Conservation (phyloP, 2,797 vertebrate genomes). For the Crax fasciolata region DNA sequence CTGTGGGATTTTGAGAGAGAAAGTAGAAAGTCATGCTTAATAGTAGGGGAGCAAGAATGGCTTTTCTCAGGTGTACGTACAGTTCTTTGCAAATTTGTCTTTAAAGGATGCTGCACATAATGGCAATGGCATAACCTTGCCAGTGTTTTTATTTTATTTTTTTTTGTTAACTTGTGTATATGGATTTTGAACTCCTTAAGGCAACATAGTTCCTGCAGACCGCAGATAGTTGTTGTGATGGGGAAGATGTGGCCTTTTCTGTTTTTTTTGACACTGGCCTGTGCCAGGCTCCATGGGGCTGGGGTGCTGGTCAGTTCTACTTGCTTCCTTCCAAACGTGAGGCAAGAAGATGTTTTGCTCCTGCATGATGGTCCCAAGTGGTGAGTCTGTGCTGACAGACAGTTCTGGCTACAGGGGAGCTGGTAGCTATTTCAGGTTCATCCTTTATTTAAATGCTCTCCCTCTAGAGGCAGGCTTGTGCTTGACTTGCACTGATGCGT, state of each 20-base stretch:
- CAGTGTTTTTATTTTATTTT: background rate
- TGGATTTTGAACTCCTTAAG: background rate
- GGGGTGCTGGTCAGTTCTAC: background rate
- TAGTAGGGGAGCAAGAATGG: background rate
- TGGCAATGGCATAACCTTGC: background rate
- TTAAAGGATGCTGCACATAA: background rate
- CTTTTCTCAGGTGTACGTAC: background rate
- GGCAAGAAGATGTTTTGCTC: background rate
- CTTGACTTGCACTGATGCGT: background rate
- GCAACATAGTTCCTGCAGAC: background rate
- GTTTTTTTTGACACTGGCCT: background rate
- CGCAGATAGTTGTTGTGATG: background rate
- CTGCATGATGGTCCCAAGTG: background rate
- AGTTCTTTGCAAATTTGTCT: background rate
- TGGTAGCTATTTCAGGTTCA: conserved; percentile 15
- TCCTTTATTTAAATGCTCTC: conserved; percentile 58
- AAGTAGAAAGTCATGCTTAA: background rate
- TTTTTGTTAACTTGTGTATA: background rate
- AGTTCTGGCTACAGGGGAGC: background rate
- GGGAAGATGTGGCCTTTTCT: background rate
- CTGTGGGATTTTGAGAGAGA: background rate
- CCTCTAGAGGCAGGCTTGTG: background rate
- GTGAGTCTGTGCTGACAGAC: background rate
- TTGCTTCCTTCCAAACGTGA: background rate
- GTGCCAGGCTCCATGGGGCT: background rate